Conservation (phyloP, 2,888 invertebrate species). For the Pyrocoelia pectoralis region DNA sequence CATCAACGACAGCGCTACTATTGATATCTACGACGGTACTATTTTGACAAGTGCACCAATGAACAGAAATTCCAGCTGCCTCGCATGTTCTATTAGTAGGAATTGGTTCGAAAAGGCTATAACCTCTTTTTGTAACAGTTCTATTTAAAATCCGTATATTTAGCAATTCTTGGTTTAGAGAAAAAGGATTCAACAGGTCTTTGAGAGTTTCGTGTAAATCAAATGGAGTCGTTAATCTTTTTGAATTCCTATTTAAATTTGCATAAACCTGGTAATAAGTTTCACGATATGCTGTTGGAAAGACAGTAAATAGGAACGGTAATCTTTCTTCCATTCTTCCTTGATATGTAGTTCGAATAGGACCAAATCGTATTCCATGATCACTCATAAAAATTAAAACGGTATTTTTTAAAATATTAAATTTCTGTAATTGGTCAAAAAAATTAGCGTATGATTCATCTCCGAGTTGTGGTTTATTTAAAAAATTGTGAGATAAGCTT, state of each 20-base stretch:
- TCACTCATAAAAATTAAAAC: constrained; percentile 82
- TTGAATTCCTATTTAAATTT: constrained; percentile 72
- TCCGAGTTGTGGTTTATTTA: constrained; percentile 79
- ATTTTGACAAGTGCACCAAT: constrained; percentile 90
- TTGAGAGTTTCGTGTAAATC: constrained; percentile 83
- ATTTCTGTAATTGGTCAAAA: constrained; percentile 63
- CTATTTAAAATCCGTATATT: constrained; percentile 52
- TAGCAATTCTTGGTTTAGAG: constrained; percentile 59
- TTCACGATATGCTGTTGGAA: constrained; percentile 76
- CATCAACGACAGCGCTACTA: constrained; percentile 65
- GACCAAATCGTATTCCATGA: constrained; percentile 90
- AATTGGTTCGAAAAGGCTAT: constrained; percentile 81
- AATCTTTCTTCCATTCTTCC: constrained; percentile 87
- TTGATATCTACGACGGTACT: constrained; percentile 65
- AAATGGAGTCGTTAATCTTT: constrained; percentile 80
- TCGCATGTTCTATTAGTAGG: constrained; percentile 77
- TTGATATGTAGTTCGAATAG: constrained; percentile 83
- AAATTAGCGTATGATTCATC: constrained; percentile 71
- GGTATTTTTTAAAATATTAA: constrained; percentile 70
- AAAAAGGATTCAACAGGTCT: constrained; percentile 68
- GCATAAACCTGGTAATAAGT: constrained; percentile 68
- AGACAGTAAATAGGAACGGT: constrained; percentile 77
- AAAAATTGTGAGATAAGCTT: constrained; percentile 83
- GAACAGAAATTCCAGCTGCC: constrained; percentile 78
- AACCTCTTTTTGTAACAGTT: constrained; percentile 62